Evolutionary conservation across 2,113 vertebrate genomes (phyloP), one percentile per base, ranked within the genome.

Genomic region (Seriola aureovittata): DNA sequence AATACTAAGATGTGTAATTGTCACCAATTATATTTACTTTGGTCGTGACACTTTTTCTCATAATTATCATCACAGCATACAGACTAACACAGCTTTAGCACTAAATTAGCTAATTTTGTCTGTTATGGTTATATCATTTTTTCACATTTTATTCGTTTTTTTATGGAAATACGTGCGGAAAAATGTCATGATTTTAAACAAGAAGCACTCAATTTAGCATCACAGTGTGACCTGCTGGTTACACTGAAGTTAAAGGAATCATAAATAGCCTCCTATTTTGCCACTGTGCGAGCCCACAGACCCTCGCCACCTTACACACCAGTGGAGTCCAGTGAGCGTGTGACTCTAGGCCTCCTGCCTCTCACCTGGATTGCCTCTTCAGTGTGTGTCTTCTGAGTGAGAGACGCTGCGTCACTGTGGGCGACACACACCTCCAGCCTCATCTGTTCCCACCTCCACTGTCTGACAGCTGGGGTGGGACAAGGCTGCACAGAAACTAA

Each of bases 361-460:
- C 48, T 88, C 80, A 81, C 78, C 73, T 57, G 29, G 23, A 73
- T 69, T 42, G 63, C 75, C 59, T 79, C 73, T 72, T 77, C 71
- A 55, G 65, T 52, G 21, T 38, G 60, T 17, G 69, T 75, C 10
- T 76, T 76, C 40, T 75, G 60, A 80, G 68, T 42, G 54, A 71
- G 32, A 70, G 82, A 88, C 29, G 46, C 1, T 16, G 50, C 58
- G 55, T 70, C 75, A 34, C 71, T 50, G 50, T 36, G 59, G 68
- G 74, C 6, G 64, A 84, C 85, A 80, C 72, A 29, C 46, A 72
- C 85, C 77, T 75, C 60, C 16, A 78, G 63, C 69, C 71, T 78
- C 1, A 67, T 88, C 78, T 48, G 23, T 73, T 62, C 38, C 68
- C 80, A 84, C 79, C 71, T 77, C 48, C 2, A 23, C 36, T 77